These are phyloP conservation scores for Eubucco bourcierii DNA, from an alignment of 2,113 vertebrate genomes.

Conservation along the genomic window DNA sequence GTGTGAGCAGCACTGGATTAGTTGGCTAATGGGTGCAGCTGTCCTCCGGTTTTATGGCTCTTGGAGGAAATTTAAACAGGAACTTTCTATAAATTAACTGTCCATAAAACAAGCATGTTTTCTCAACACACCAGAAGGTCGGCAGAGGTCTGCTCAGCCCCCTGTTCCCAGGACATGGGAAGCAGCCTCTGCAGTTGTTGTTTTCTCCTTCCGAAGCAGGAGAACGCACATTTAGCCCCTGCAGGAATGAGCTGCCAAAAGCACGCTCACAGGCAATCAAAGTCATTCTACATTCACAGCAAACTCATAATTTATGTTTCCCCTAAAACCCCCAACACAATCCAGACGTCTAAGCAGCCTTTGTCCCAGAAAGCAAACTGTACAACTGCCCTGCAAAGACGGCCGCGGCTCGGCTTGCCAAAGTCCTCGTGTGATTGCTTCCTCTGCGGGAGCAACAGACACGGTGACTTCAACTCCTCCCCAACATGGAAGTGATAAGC, in stretches of 20 bases:
- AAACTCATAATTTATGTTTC: conserved; percentile 17
- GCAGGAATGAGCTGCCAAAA: neutral
- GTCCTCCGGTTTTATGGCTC: conserved; percentile 31
- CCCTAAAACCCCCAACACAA: conserved; percentile 2
- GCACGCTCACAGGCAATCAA: neutral
- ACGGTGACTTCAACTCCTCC: neutral
- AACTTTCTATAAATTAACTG: conserved; percentile 66
- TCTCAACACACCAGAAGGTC: neutral
- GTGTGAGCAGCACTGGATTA: conserved; percentile 27
- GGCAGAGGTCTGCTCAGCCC: neutral
- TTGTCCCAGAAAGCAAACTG: conserved; percentile 35
- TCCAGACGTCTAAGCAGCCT: conserved; percentile 36
- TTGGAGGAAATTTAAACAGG: conserved; percentile 63
- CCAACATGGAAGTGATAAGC: neutral
- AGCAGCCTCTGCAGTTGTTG: neutral
- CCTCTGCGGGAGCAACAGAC: neutral
- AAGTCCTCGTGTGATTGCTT: neutral
- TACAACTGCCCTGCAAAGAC: neutral
- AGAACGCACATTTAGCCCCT: rapidly evolving
- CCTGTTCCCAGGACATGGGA: neutral
- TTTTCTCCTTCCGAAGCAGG: neutral
- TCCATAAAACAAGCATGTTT: conserved; percentile 55
- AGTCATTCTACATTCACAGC: conserved; percentile 8
- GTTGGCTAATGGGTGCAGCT: neutral
- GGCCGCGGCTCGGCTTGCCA: neutral